Conservation (phyloP, 2,888 invertebrate genomes). For the Heteromyza rotundicornis region DNA sequence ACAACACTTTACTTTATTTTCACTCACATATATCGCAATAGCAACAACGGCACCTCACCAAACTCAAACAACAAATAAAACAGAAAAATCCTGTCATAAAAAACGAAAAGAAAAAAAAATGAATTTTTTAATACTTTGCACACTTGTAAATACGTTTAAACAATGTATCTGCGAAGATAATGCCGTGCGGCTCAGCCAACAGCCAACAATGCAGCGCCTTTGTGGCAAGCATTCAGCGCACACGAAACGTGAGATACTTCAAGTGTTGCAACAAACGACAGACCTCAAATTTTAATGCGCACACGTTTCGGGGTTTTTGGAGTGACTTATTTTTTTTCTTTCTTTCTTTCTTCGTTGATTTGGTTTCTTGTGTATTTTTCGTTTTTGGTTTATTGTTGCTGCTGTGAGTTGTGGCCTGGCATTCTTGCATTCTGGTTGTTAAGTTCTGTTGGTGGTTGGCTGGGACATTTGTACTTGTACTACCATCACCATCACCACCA, state of each 20-base stretch:
- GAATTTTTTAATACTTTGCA: slow-evolving; percentile 26
- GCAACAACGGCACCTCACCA: neutral
- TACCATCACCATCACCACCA: neutral
- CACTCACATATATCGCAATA: neutral
- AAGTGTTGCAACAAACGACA: neutral
- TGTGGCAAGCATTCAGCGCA: neutral
- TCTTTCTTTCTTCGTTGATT: neutral
- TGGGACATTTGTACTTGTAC: too few species aligned
- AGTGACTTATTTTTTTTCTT: too few species aligned
- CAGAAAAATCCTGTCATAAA: slow-evolving; percentile 24
- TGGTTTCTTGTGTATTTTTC: neutral
- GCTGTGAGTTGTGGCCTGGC: too few species aligned
- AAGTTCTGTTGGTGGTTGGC: too few species aligned
- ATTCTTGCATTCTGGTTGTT: too few species aligned
- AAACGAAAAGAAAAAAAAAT: too few species aligned
- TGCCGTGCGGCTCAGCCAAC: slow-evolving; percentile 16
- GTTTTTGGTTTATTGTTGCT: neutral
- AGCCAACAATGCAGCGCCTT: slow-evolving; percentile 20
- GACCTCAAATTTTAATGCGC: slow-evolving; percentile 18
- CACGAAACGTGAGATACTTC: slow-evolving; percentile 5
- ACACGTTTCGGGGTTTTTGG: slow-evolving; percentile 14
- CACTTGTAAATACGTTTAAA: slow-evolving; percentile 27
- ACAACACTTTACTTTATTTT: neutral
- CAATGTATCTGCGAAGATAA: slow-evolving; percentile 26
- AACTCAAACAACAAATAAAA: slow-evolving; percentile 3